Conservation (phyloP, 2,888 invertebrate genomes). For the Encarsia formosa region DNA sequence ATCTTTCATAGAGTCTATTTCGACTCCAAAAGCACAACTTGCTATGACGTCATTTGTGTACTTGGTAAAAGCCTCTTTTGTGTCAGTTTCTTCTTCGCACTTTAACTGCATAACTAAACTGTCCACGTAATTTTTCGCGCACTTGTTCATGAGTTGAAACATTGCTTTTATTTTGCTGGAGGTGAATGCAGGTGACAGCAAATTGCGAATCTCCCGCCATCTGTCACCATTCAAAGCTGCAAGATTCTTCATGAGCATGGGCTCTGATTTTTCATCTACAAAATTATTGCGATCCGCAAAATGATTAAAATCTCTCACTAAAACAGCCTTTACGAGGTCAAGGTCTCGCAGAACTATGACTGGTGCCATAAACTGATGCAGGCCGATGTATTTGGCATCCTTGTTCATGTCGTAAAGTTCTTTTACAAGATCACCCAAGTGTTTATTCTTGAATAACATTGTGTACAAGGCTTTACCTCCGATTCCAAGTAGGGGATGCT, state of each 20-base stretch:
- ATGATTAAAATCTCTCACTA: constrained; percentile 39
- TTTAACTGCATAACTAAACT: constrained; percentile 15
- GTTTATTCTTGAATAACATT: constrained; percentile 10
- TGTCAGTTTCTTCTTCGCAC: constrained; percentile 26
- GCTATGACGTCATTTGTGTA: constrained; percentile 38
- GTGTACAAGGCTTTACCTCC: constrained; percentile 27
- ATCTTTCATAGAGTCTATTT: constrained; percentile 35
- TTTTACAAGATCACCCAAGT: constrained; percentile 14
- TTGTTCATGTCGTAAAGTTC: constrained; percentile 29
- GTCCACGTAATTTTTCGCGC: constrained; percentile 37
- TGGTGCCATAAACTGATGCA: constrained; percentile 36
- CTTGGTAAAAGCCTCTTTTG: constrained; percentile 36
- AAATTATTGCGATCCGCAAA: constrained; percentile 37
- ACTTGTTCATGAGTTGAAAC: constrained; percentile 51
- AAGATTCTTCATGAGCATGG: constrained; percentile 31
- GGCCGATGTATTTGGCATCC: constrained; percentile 35
- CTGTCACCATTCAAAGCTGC: constrained; percentile 44
- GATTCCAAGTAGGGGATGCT: constrained; percentile 27
- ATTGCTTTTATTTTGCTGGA: constrained; percentile 57
- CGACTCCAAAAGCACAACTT: constrained; percentile 37
- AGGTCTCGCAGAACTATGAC: constrained; percentile 37
- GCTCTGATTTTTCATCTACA: constrained; percentile 29
- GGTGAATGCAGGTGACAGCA: constrained; percentile 57
- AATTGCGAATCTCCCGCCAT: constrained; percentile 55
- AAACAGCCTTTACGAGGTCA: constrained; percentile 39